Evolutionary conservation across 2,797 vertebrate species (phyloP).

Genomic region (Chaetophractus vellerosus): DNA sequence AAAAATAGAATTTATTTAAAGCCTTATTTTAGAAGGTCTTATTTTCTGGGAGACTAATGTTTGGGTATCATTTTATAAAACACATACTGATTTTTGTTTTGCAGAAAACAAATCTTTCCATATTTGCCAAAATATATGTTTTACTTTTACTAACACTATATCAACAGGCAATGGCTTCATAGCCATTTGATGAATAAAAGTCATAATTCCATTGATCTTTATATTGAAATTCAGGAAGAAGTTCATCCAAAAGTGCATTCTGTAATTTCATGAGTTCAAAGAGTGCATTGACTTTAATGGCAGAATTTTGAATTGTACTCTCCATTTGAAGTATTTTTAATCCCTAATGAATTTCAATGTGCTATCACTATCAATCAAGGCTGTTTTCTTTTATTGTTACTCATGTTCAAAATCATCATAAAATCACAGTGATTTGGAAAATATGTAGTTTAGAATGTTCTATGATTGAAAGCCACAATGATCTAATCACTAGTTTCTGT

Average conservation of each 20-base stretch:
- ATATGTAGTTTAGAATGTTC: neutral
- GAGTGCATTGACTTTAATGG: neutral
- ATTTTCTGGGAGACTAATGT: neutral
- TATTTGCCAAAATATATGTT: neutral
- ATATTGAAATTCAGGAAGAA: neutral
- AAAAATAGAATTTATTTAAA: neutral
- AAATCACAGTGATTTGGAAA: neutral
- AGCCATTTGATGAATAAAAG: neutral
- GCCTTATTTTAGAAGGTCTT: neutral
- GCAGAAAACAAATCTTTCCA: neutral
- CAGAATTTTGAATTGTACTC: conserved; percentile 19
- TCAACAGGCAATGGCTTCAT: neutral
- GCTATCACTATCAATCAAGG: neutral
- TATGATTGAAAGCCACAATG: conserved; percentile 39
- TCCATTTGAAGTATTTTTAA: neutral
- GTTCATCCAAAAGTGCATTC: neutral
- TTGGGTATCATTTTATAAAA: neutral
- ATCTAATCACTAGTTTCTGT: neutral
- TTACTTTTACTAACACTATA: neutral
- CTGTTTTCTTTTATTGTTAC: conserved; percentile 48
- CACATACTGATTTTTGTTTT: neutral
- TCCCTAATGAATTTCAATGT: neutral
- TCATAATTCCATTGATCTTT: conserved; percentile 38
- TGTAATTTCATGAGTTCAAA: conserved; percentile 26
- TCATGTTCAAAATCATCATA: neutral